Percentiles rank a stretch among this genome's conserved stretches.
Conservation (phyloP, 2,113 vertebrate genomes). For the Lanius collurio region DNA sequence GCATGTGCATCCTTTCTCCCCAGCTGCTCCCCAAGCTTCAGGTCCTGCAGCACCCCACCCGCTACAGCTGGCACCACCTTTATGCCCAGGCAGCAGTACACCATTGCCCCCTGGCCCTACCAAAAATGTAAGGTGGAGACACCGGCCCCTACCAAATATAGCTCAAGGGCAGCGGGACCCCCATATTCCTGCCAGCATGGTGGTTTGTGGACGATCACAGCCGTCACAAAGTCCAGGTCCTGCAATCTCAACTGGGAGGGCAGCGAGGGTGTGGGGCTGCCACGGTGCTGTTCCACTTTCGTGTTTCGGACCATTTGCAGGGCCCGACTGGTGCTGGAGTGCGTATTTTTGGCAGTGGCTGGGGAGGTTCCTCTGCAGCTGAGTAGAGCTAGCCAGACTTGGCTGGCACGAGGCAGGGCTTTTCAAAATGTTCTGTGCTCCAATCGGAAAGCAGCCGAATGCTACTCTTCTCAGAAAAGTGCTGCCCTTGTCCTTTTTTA, state of each 20-base stretch:
- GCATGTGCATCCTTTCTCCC: not conserved
- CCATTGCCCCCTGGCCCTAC: rapidly evolving
- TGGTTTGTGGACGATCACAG: rapidly evolving
- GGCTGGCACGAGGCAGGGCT: conserved; percentile 48
- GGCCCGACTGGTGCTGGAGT: not conserved
- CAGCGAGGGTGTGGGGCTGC: rapidly evolving
- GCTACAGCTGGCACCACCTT: rapidly evolving
- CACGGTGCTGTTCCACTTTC: rapidly evolving
- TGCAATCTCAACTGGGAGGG: rapidly evolving
- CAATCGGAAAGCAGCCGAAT: conserved; percentile 44
- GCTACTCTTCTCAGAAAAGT: conserved; percentile 54
- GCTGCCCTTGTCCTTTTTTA: conserved; percentile 13
- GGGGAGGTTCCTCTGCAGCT: conserved; percentile 43
- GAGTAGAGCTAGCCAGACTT: conserved; percentile 28
- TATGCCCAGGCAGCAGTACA: not conserved
- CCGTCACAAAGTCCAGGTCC: rapidly evolving
- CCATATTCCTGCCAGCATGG: rapidly evolving
- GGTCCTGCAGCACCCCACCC: not conserved
- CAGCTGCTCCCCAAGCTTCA: not conserved
- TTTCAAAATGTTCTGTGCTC: conserved; percentile 49
- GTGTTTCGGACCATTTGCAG: not conserved
- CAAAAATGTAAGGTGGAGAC: rapidly evolving
- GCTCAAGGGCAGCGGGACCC: not conserved
- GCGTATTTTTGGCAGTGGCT: conserved; percentile 60
- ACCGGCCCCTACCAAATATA: not conserved